Percentiles rank a stretch among this genome's conserved stretches.
These are phyloP conservation scores for Sympetrum striolatum DNA, from an alignment of 2,888 invertebrate genomes.

Conservation along the genomic window DNA sequence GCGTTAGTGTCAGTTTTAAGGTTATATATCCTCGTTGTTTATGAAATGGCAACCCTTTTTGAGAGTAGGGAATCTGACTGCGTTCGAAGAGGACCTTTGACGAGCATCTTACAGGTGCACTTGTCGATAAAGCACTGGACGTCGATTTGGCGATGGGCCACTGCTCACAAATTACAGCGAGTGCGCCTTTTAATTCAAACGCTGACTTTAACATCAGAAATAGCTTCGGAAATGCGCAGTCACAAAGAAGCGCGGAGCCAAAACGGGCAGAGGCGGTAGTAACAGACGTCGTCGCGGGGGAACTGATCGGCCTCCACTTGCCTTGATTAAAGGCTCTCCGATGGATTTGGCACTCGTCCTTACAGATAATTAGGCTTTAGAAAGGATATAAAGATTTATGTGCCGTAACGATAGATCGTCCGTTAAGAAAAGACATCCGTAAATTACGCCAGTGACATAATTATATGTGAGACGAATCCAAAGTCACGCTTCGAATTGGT, in stretches of 20 bases:
- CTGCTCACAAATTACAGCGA: not conserved
- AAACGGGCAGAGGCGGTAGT: not conserved
- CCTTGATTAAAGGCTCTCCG: not conserved
- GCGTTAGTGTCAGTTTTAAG: too few species aligned
- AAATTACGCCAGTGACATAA: too few species aligned
- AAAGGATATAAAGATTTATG: not conserved
- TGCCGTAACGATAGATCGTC: too few species aligned
- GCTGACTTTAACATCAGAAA: slow-evolving; percentile 1
- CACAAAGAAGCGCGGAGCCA: not conserved
- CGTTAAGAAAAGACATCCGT: too few species aligned
- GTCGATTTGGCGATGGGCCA: slow-evolving; percentile 26
- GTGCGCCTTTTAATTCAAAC: slow-evolving; percentile 3
- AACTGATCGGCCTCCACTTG: not conserved
- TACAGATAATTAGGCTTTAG: not conserved
- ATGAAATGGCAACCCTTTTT: too few species aligned
- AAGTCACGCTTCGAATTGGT: too few species aligned
- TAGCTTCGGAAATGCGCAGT: not conserved
- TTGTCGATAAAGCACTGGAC: slow-evolving; percentile 27
- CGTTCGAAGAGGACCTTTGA: not conserved
- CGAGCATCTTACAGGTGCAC: not conserved
- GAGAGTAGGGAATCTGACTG: too few species aligned
- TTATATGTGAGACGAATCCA: too few species aligned
- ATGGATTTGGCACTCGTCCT: not conserved
- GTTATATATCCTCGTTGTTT: too few species aligned
- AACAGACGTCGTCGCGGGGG: not conserved